Evolutionary conservation across 1,140 invertebrate genomes (phyloP), one percentile per base, ranked within the genome.

Genomic region (Cotesia vestalis): DNA sequence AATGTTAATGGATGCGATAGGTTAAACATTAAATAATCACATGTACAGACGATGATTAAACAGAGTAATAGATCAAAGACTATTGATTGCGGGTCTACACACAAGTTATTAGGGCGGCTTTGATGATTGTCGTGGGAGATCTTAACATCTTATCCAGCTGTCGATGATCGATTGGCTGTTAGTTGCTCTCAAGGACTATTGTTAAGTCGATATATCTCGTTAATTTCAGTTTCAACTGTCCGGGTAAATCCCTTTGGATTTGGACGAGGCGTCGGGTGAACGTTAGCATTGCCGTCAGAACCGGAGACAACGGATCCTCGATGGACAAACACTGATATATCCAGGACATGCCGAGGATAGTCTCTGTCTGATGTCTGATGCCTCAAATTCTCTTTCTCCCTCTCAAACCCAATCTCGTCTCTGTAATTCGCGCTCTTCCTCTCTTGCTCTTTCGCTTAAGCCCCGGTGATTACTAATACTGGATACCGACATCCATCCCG

Each of bases 281-380:
- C 63, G 63, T 51, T 46, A n/a, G 38, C 46, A 20, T n/a, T 27
- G 63, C n/a, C 46, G 57, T 59, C 57, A 59, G 57, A 20, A 20
- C n/a, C 14, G n/a, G n/a, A 38, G 11, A 35, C 62, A 36, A 61
- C 60, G 62, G 62, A 64, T 55, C 55, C 51, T 64, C 53, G 55
- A 59, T 70, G 69, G 36, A 70, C 35, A 62, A 70, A 70, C 69
- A 70, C 38, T 17, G 69, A 71, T 71, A 46, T 46, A 71, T 71
- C 69, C 61, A 36, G 40, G 14, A 11, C 20, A 46, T 66, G 38
- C 9, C n/a, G 62, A 59, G 36, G 38, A 12, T 51, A 46, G 14
- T 55, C 66, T 53, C 35, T 73, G 57, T 59, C 57, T 59, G 14
- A 46, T 46, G 40, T 46, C 11, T 11, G 6, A 6, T 46, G 11